Evolutionary conservation across 2,797 vertebrate genomes (phyloP), one percentile per base, ranked within the genome.

Genomic region (Gephyroberyx darwinii): DNA sequence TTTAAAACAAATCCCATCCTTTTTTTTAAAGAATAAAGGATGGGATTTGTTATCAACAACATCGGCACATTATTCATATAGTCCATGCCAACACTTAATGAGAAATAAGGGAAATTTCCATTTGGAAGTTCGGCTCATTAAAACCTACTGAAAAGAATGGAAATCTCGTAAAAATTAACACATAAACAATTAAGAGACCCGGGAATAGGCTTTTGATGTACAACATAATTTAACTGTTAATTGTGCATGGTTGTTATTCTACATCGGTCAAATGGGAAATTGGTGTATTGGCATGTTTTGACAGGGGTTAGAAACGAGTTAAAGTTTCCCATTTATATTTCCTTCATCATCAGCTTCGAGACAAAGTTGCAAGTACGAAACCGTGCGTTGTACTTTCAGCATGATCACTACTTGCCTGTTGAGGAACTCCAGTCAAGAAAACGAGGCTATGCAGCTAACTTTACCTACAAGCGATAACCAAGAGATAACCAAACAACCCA

Each of bases 391-490:
- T 20, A 71, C 53, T 20, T 47, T 6, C 56, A 53, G 39, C 16
- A 35, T 60, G 65, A 82, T 66, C 78, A 10, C 73, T 13, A 77
- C 71, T 52, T 57, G 85, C 81, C 81, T 86, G 77, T 73, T 74
- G 81, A 85, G 80, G 69, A 83, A 77, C 85, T 86, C 60, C 45
- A 0, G 39, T 12, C 22, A 43, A 41, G 5, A 50, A 53, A 70
- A 35, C 54, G 14, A 75, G 47, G 71, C 71, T 80, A 56, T 64
- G 83, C 79, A 76, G 86, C 78, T 57, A 81, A 89, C 72, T 89
- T 88, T 77, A 66, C 60, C 74, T 30, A 17, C 65, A 48, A 66
- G 31, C 5, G 62, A 33, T 45, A 37, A 48, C 51, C 31, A 56
- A 74, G 8, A 74, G 66, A n/a, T 35, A 12, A 37, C 30, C 60